Base-by-base conservation (phyloP, 2,797 vertebrate species). In the Hypotaenidia okinawae region DNA sequence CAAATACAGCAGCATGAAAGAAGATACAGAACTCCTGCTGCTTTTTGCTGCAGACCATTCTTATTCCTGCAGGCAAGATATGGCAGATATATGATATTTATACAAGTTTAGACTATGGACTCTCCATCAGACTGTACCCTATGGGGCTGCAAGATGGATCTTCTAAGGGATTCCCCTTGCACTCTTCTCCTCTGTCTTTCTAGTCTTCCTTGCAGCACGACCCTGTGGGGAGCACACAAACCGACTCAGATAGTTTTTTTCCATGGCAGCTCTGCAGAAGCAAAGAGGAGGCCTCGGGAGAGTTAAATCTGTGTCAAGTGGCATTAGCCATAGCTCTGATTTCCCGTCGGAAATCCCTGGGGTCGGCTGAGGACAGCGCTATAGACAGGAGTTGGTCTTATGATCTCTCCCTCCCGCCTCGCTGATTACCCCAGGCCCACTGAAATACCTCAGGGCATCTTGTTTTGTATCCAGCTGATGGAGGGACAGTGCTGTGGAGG, bases 251-350 rank as follows among this genome's bases (percentile, higher is more conserved):
- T 30, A 12, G 63, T 58, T 73, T 43, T 82, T 87, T 84, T 85
- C 67, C 25, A 10, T 37, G 67, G 66, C 89, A 91, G 84, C 66
- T 83, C 87, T 66, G 82, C 87, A 95, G 92, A 85, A 86, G 84
- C 78, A 73, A 77, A 88, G 63, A 95, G 66, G 55, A 76, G 64
- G 83, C 85, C 78, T 69, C 84, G 70, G 22, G 88, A 97, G 94
- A 96, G 93, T 96, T 96, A 96, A 97, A 95, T 96, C 95, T 96
- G 37, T 94, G 96, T 95, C 95, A 95, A 95, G 96, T 85, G 81
- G 95, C 94, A 96, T 97, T 96, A 97, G 90, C 89, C 7, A 2
- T 69, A 90, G 95, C 94, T 95, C 94, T 94, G 95, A 95, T 96
- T 97, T 96, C 90, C 69, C 95, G 90, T 58, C 0, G 5, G 87